Base-by-base conservation (phyloP, 2,888 invertebrate genomes). In the Yponomeuta cagnagella region DNA sequence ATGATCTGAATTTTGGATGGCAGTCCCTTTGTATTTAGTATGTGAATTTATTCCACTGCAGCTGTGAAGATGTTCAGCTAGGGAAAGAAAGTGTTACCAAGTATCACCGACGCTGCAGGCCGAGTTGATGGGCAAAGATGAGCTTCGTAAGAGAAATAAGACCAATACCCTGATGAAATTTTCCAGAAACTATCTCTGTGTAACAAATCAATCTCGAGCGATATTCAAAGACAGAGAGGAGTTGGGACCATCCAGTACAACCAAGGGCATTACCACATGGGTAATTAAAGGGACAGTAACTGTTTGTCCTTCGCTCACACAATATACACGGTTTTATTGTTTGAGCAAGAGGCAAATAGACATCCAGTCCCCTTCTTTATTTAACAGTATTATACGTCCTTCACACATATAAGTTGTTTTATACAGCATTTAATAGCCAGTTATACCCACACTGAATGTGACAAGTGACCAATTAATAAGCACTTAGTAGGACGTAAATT, bases 1-100 rank as follows among this genome's bases (percentile, higher is more conserved):
- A 79, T 77, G 81, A 78, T 76, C 79, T 79, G 79, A 80, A 79
- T 81, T 81, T 84, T 79, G 75, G 75, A 83, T 85, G 89, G 82
- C 82, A 84, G 85, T 89, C 89, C 89, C 79, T 81, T 77, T 43
- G 48, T 80, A 76, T 76, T 78, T 78, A 81, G 82, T 82, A 72
- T 81, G 77, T 78, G 79, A 83, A 86, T 89, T 88, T 89, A 90
- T 90, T 91, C 90, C 91, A 91, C 90, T 90, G 91, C 91, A 91
- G 89, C 91, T 89, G 88, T 88, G 86, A 86, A 86, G 82, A 79
- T 82, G 80, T 81, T 77, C 80, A 75, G 86, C 90, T 90, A 90
- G 75, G 87, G 89, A 90, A 82, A 90, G 84, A 92, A 90, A 84
- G 78, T 79, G 52, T 58, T 58, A 58, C 52, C 15, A 58, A 15